These are phyloP conservation scores for Picathartes gymnocephalus DNA, from an alignment of 2,113 vertebrate species.

Conservation along the genomic window DNA sequence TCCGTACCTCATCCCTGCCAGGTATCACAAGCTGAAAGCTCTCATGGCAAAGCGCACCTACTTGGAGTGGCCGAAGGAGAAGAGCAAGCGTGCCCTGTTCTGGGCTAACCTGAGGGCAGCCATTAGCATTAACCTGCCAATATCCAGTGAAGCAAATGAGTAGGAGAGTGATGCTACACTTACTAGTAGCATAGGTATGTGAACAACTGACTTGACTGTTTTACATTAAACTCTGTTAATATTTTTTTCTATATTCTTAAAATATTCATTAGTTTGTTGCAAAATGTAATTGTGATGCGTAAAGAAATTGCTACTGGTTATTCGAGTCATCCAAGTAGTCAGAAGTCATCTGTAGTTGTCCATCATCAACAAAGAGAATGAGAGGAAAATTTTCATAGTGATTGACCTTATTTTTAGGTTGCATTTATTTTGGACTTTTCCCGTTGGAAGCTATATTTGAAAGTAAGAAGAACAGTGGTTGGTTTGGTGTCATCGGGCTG, in stretches of 20 bases:
- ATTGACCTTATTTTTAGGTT: background rate
- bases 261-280: background rate
- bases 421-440: background rate
- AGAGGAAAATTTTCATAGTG: background rate
- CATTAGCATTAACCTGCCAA: slow-evolving; percentile 65
- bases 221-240: background rate
- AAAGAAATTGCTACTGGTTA: background rate
- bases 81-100: slow-evolving; percentile 80
- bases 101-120: slow-evolving; percentile 85
- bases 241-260: background rate
- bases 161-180: background rate
- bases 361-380: background rate
- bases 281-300: background rate
- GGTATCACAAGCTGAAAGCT: slow-evolving; percentile 84
- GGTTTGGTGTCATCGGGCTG: background rate
- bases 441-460: background rate
- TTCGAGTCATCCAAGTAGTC: background rate
- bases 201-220: background rate
- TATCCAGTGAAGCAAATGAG: background rate
- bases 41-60: slow-evolving; percentile 83
- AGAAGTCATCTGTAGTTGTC: background rate
- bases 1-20: slow-evolving; percentile 79
- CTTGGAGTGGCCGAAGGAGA: slow-evolving; percentile 87
- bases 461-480: background rate
- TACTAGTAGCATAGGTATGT: background rate